A percentile compares a stretch with the other conserved stretches of the same genome.
Conservation (phyloP, 2,888 invertebrate genomes). For the Latheticus oryzae region DNA sequence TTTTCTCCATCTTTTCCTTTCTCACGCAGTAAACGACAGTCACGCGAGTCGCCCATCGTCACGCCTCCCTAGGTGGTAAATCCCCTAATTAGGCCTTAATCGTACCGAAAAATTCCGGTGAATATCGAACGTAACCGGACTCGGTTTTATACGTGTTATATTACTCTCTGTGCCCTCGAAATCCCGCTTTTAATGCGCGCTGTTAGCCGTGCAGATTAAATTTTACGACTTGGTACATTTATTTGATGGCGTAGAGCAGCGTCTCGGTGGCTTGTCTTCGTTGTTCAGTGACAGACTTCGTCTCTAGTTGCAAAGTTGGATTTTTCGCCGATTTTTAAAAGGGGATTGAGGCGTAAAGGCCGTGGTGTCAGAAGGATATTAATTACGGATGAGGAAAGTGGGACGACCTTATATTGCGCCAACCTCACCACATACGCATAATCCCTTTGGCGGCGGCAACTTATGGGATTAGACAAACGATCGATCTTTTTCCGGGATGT, state of each 20-base stretch:
- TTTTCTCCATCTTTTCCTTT: no score
- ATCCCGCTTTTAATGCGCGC: constrained; percentile 27
- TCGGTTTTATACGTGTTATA: constrained; percentile 19
- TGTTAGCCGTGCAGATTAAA: constrained; percentile 33
- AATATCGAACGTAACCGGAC: constrained; percentile 27
- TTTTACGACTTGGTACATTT: constrained; percentile 34
- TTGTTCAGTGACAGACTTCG: constrained; percentile 14
- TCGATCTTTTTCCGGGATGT: constrained; percentile 23
- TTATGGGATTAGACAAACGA: no score
- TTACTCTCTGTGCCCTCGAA: constrained; percentile 25
- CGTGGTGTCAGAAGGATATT: no score
- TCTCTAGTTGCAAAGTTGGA: no score
- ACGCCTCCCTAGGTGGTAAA: constrained; percentile 18
- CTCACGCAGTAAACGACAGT: constrained; percentile 9
- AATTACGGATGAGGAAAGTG: no score
- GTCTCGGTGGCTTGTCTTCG: constrained; percentile 24
- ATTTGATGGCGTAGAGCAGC: constrained; percentile 31
- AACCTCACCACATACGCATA: no score
- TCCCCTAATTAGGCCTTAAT: constrained; percentile 25
- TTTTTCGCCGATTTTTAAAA: no score
- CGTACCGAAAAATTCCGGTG: constrained; percentile 8
- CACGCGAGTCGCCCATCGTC: constrained; percentile 18
- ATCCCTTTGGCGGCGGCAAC: no score
- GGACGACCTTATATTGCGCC: no score
- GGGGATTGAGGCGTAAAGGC: no score